Evolutionary conservation across 2,797 vertebrate genomes (phyloP).

Genomic region (Lerista edwardsae): DNA sequence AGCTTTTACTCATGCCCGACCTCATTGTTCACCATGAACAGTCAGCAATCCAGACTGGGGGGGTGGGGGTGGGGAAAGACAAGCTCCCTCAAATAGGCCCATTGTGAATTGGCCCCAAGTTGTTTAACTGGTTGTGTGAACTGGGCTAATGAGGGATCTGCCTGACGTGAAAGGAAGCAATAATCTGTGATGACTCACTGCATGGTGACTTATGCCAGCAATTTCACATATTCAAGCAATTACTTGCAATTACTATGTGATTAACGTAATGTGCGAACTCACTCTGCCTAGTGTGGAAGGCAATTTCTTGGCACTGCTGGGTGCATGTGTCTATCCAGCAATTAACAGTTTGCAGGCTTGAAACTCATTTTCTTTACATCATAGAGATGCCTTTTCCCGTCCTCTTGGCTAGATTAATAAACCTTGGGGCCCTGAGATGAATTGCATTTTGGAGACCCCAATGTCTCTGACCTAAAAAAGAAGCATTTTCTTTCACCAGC

Average conservation of each 20-base stretch:
- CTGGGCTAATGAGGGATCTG: background rate
- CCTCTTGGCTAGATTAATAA: background rate
- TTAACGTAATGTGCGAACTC: constrained; percentile 26
- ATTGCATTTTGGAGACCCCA: background rate
- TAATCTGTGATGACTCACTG: constrained; percentile 17
- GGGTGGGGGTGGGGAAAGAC: no score
- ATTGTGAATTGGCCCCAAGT: background rate
- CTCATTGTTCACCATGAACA: background rate
- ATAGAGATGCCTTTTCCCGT: constrained; percentile 20
- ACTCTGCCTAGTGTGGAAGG: constrained; percentile 6
- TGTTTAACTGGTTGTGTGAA: background rate
- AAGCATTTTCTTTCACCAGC: background rate
- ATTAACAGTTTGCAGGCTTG: constrained; percentile 23
- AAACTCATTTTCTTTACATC: background rate
- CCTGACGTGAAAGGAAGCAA: background rate
- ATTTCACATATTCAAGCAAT: constrained; percentile 25
- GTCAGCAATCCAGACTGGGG: background rate
- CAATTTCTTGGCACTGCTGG: constrained; percentile 27
- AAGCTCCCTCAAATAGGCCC: background rate
- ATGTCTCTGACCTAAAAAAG: background rate
- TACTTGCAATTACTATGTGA: constrained; percentile 32
- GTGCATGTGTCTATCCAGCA: constrained; percentile 10
- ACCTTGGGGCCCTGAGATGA: background rate
- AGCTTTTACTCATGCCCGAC: background rate
- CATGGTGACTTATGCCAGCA: constrained; percentile 4